A percentile compares a stretch with the other conserved stretches of the same genome.
These are phyloP conservation scores for Aythya baeri DNA, from an alignment of 2,113 vertebrate species.

Conservation along the genomic window DNA sequence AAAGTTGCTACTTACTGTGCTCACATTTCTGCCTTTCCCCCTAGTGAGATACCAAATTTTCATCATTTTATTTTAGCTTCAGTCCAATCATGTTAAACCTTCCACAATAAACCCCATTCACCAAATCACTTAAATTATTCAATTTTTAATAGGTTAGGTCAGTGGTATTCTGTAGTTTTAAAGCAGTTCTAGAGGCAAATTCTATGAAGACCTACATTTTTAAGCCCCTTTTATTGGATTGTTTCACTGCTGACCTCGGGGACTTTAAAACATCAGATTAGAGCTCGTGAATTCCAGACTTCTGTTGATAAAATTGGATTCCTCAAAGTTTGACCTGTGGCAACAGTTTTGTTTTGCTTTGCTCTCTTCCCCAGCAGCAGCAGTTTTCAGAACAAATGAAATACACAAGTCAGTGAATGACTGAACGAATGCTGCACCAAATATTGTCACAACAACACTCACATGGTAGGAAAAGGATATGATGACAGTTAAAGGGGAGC, in stretches of 20 bases:
- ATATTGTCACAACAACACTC: not conserved
- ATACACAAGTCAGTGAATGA: slow-evolving; percentile 17
- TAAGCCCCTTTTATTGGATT: slow-evolving; percentile 14
- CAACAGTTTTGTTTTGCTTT: slow-evolving; percentile 49
- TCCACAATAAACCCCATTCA: not conserved
- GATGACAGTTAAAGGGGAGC: slow-evolving; percentile 6
- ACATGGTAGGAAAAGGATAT: not conserved
- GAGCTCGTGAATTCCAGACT: slow-evolving; percentile 51
- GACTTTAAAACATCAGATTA: slow-evolving; percentile 37
- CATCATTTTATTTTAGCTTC: slow-evolving; percentile 4
- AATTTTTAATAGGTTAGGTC: not conserved
- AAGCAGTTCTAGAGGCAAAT: not conserved
- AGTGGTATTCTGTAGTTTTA: not conserved
- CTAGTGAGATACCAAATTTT: not conserved
- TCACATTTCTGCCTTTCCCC: not conserved
- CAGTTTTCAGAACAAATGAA: slow-evolving; percentile 34
- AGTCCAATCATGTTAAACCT: not conserved
- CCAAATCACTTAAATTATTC: slow-evolving; percentile 1
- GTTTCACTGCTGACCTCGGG: slow-evolving; percentile 28
- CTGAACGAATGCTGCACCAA: not conserved
- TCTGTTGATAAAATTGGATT: slow-evolving; percentile 58
- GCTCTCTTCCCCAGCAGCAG: slow-evolving; percentile 17
- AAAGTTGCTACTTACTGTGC: not conserved
- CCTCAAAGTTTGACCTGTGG: slow-evolving; percentile 45
- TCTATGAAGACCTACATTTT: slow-evolving; percentile 31